Percentiles rank a stretch among this genome's conserved stretches.
Evolutionary conservation across 2,888 invertebrate genomes (phyloP).

Genomic region (Anaspis maculata): DNA sequence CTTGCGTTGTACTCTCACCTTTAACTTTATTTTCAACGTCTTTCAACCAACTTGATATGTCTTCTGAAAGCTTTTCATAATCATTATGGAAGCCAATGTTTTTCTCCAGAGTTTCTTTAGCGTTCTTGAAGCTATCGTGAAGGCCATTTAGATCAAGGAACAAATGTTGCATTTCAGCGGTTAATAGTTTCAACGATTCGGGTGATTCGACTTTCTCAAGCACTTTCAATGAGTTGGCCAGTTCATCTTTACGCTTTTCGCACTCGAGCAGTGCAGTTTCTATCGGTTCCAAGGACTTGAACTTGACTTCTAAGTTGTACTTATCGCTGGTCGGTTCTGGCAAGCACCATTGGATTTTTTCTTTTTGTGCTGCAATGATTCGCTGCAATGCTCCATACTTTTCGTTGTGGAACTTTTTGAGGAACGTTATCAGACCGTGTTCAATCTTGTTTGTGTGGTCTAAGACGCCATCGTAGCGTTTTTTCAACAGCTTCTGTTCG

Average conservation of each 20-base stretch:
- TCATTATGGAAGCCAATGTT: slow-evolving; percentile 71
- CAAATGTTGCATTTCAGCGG: slow-evolving; percentile 60
- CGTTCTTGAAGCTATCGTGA: slow-evolving; percentile 57
- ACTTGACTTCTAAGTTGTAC: slow-evolving; percentile 87
- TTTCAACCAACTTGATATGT: slow-evolving; percentile 67
- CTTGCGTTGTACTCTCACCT: slow-evolving; percentile 61
- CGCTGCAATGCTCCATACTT: slow-evolving; percentile 75
- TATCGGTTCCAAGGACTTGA: slow-evolving; percentile 69
- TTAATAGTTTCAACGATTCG: slow-evolving; percentile 58
- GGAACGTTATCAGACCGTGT: slow-evolving; percentile 65
- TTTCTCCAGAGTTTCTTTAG: slow-evolving; percentile 58
- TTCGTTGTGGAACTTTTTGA: slow-evolving; percentile 82
- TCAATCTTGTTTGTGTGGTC: slow-evolving; percentile 77
- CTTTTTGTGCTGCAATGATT: slow-evolving; percentile 70
- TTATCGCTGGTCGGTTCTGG: slow-evolving; percentile 84
- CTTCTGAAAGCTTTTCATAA: slow-evolving; percentile 70
- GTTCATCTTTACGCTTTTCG: slow-evolving; percentile 54
- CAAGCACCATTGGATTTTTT: slow-evolving; percentile 86
- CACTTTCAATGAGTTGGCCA: slow-evolving; percentile 63
- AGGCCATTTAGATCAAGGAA: slow-evolving; percentile 64
- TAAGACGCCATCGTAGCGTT: slow-evolving; percentile 70
- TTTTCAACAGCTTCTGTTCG: slow-evolving; percentile 75
- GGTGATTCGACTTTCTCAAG: slow-evolving; percentile 66
- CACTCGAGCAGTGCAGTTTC: slow-evolving; percentile 66
- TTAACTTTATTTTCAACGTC: slow-evolving; percentile 70